Evolutionary conservation across 1,140 invertebrate species (phyloP).

Genomic region (Caenorhabditis remanei): DNA sequence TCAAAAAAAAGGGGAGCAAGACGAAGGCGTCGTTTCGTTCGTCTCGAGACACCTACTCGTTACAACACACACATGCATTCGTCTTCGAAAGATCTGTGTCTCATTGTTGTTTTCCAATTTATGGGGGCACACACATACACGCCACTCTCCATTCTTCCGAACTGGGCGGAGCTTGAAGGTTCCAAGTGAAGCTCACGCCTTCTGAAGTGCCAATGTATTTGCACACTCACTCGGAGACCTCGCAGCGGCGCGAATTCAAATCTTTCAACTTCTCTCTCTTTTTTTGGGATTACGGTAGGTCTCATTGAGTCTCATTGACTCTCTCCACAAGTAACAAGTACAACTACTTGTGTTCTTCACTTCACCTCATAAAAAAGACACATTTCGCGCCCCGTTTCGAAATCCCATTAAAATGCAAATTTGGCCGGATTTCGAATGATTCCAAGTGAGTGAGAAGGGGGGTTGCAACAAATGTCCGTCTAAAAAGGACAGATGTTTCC

Average conservation of each 20-base stretch:
- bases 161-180: slow-evolving; percentile 24
- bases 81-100: slow-evolving; percentile 17
- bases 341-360: background rate
- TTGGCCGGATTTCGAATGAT: background rate
- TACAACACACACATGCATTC: background rate
- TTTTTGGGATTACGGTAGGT: slow-evolving; percentile 16
- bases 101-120: slow-evolving; percentile 57
- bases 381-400: slow-evolving; percentile 20
- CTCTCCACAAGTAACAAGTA: background rate
- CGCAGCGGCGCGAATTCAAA: background rate
- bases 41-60: slow-evolving; percentile 36
- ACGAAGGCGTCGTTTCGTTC: too few species aligned
- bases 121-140: background rate
- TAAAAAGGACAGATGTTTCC: slow-evolving; percentile 34
- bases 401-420: slow-evolving; percentile 51
- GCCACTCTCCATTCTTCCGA: too few species aligned
- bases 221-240: background rate
- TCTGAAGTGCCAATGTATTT: background rate
- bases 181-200: slow-evolving; percentile 35
- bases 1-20: slow-evolving; percentile 7
- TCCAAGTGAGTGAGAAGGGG: background rate
- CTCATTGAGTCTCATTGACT: background rate
- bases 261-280: background rate
- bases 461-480: slow-evolving; percentile 27
- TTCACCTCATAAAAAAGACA: slow-evolving; percentile 34